These are phyloP conservation scores for Pycnomerus fuliginosus DNA, from an alignment of 2,888 invertebrate species.

Conservation along the genomic window DNA sequence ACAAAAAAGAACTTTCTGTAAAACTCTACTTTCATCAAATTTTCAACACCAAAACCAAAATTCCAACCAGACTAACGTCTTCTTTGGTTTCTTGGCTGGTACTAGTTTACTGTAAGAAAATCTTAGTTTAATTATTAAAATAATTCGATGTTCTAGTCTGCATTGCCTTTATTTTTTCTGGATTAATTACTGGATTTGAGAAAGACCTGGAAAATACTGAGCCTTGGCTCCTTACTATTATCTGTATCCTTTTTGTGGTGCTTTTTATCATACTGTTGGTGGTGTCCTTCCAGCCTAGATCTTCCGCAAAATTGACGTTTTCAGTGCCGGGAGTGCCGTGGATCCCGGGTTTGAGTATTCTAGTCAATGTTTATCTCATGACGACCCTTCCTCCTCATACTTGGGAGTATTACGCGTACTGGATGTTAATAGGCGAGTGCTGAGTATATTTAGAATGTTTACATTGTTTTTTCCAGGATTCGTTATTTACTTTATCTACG, in stretches of 20 bases:
- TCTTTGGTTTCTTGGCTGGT: slow-evolving; percentile 55
- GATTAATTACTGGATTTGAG: slow-evolving; percentile 44
- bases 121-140: neutral
- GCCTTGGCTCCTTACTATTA: slow-evolving; percentile 44
- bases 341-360: slow-evolving; percentile 76
- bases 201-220: slow-evolving; percentile 47
- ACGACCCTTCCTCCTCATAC: slow-evolving; percentile 72
- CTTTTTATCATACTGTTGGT: slow-evolving; percentile 54
- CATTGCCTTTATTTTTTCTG: slow-evolving; percentile 45
- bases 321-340: slow-evolving; percentile 80
- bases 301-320: slow-evolving; percentile 62
- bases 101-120: slow-evolving; percentile 53
- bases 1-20: slow-evolving; percentile 39
- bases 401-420: slow-evolving; percentile 78
- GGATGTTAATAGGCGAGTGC: slow-evolving; percentile 83
- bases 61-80: slow-evolving; percentile 55
- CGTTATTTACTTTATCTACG: too few species aligned
- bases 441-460: too few species aligned
- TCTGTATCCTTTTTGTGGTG: slow-evolving; percentile 38
- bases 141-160: slow-evolving; percentile 38
- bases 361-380: slow-evolving; percentile 85
- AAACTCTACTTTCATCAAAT: slow-evolving; percentile 50
- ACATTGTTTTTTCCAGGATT: too few species aligned
- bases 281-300: slow-evolving; percentile 59
- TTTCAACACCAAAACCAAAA: slow-evolving; percentile 48